phyloP scores from a whole-genome alignment of 2,113 vertebrate genomes.

The Ptilonorhynchus violaceus region DNA sequence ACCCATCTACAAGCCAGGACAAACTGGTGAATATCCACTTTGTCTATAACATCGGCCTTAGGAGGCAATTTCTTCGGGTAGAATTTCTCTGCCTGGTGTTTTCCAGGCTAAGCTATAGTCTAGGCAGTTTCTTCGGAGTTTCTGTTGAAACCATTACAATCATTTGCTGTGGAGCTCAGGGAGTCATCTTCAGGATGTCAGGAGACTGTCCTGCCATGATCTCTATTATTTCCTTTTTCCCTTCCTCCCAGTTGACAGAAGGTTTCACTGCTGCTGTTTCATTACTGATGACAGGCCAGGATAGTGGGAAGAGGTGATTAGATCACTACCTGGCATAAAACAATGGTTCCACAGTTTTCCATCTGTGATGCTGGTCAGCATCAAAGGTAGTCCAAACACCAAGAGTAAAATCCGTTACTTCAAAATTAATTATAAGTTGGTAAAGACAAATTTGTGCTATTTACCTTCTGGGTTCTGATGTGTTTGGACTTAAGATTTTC shows the following conservation, averaged over 20 bases:
- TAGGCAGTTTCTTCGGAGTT: neutral
- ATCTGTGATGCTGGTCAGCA: neutral
- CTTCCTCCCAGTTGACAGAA: neutral
- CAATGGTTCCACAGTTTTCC: neutral
- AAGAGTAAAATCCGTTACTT: neutral
- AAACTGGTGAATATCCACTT: constrained; percentile 31
- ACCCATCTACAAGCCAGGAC: constrained; percentile 61
- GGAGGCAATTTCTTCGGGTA: neutral
- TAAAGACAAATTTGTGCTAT: neutral
- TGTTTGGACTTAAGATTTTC: neutral
- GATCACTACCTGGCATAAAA: neutral
- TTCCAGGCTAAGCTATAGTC: neutral
- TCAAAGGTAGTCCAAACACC: neutral
- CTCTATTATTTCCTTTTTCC: neutral
- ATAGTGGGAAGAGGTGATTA: neutral
- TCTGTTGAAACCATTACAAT: neutral
- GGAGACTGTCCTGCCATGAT: neutral
- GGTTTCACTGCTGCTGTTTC: neutral
- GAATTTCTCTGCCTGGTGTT: neutral
- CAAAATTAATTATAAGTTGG: neutral
- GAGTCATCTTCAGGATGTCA: neutral
- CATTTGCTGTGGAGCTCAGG: neutral
- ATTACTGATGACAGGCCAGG: neutral
- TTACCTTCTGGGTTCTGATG: neutral
- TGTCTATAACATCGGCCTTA: neutral